Evolutionary conservation across 2,113 vertebrate genomes (phyloP), one percentile per base, ranked within the genome.

Genomic region (Melospiza melodia): DNA sequence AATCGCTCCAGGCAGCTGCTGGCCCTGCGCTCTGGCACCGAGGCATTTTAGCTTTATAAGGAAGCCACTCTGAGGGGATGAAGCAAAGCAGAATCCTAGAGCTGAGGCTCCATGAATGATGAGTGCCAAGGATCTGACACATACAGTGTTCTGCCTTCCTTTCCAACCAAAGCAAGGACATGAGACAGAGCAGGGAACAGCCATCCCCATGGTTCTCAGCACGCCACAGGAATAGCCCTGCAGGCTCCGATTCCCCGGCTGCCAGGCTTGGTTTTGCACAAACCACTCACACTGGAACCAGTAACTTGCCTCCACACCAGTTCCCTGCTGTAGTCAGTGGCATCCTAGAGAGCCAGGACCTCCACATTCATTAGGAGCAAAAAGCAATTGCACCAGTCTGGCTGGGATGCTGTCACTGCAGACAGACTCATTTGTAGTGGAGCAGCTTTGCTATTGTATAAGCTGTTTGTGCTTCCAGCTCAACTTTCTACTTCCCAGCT

Each of bases 41-140:
- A 63, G 58, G 48, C 28, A 13, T 91, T 95, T 88, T 73, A 66
- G 63, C 90, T 96, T 95, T 90, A 85, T 92, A 94, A 93, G 82
- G 95, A 90, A 94, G 72, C 31, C 54, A 51, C n/a, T 30, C 54
- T 21, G 12, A 16, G n/a, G 5, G 10, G 18, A 49, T 0, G 0
- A 57, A 73, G 46, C 1, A 16, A 69, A 85, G 71, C 82, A 85
- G 71, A 28, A 31, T 39, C 62, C 58, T 23, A 23, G 44, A 72
- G 74, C 90, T 58, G 44, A 68, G 49, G 44, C 71, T 82, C 49
- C 37, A 7, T 2, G n/a, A 52, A 41, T 41, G 41, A 76, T 0
- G 9, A 79, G 52, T 39, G n/a, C 67, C 85, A 88, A 46, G 39
- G 51, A 54, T 73, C 48, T 91, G 85, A 93, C 51, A 61, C 16